These are phyloP conservation scores for Lepidocyrtinus sp. DNA, from an alignment of 2,888 invertebrate genomes.

Conservation along the genomic window DNA sequence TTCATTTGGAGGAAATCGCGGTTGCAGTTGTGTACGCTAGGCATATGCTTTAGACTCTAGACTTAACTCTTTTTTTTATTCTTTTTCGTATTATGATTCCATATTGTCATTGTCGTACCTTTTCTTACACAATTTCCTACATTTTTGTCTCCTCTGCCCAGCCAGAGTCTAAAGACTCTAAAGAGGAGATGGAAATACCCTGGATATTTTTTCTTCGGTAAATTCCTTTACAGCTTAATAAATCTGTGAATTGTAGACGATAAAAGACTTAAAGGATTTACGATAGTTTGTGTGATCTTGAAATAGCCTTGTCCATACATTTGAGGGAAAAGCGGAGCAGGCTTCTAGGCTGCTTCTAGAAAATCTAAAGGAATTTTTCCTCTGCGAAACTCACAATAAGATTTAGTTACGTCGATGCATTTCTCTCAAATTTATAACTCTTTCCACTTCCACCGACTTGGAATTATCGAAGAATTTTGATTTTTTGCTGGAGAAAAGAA, in stretches of 20 bases:
- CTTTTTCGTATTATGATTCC: neutral
- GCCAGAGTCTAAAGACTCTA: too few relatives aligned
- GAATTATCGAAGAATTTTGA: neutral
- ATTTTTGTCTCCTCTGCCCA: too few relatives aligned
- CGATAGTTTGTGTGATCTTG: constrained; percentile 28
- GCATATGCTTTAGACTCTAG: constrained; percentile 9
- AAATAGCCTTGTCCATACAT: neutral
- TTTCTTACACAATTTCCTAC: too few relatives aligned
- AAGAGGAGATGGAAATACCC: neutral
- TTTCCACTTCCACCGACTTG: neutral
- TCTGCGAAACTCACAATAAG: too few relatives aligned
- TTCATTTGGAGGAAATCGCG: neutral
- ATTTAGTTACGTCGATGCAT: too few relatives aligned
- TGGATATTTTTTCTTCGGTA: too few relatives aligned
- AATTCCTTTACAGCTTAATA: constrained; percentile 55
- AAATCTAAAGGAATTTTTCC: too few relatives aligned
- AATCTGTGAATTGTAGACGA: constrained; percentile 55
- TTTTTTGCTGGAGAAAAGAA: too few relatives aligned
- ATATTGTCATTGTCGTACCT: constrained; percentile 32
- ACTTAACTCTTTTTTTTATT: constrained; percentile 4
- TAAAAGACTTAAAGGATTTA: constrained; percentile 57
- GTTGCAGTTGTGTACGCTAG: too few relatives aligned
- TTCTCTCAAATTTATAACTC: too few relatives aligned
- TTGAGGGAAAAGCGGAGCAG: neutral
- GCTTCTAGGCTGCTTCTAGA: too few relatives aligned